Conservation (phyloP, 2,113 vertebrate genomes). For the Ochotona curzoniae region DNA sequence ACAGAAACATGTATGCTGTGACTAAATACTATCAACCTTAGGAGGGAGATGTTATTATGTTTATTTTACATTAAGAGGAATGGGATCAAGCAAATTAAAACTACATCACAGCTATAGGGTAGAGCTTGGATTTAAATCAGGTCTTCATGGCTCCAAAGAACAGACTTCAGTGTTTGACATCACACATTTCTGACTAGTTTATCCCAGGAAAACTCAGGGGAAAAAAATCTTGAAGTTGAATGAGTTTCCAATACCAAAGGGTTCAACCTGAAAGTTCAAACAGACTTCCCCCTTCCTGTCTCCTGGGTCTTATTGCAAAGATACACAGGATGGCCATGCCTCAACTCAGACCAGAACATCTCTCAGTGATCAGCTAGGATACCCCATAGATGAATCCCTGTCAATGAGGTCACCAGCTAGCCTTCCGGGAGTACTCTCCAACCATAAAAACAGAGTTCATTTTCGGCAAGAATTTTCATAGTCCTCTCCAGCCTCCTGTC, state of each 20-base stretch:
- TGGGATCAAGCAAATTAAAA: not conserved
- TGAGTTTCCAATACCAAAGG: not conserved
- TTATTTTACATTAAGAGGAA: not conserved
- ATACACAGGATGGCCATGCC: rapidly evolving
- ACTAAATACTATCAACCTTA: not conserved
- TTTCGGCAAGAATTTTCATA: not conserved
- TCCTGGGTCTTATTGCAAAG: not conserved
- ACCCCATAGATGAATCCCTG: not conserved
- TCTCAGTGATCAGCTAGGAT: not conserved
- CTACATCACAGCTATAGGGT: not conserved
- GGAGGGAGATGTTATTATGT: not conserved
- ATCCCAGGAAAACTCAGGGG: not conserved
- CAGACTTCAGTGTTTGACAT: not conserved
- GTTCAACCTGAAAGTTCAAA: not conserved
- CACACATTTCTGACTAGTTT: not conserved
- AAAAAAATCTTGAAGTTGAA: not conserved
- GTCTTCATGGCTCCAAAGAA: not conserved
- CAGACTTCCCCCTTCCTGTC: not conserved
- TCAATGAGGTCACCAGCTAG: not conserved
- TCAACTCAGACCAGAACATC: not conserved
- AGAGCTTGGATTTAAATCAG: not conserved
- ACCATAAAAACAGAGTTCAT: not conserved
- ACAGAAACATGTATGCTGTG: not conserved
- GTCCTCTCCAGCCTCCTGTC: not conserved
- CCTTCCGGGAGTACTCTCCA: not conserved